Percentiles rank a stretch among this genome's conserved stretches.
These are phyloP conservation scores for Masnerella sp. DNA, from an alignment of 2,888 invertebrate genomes.

Conservation along the genomic window DNA sequence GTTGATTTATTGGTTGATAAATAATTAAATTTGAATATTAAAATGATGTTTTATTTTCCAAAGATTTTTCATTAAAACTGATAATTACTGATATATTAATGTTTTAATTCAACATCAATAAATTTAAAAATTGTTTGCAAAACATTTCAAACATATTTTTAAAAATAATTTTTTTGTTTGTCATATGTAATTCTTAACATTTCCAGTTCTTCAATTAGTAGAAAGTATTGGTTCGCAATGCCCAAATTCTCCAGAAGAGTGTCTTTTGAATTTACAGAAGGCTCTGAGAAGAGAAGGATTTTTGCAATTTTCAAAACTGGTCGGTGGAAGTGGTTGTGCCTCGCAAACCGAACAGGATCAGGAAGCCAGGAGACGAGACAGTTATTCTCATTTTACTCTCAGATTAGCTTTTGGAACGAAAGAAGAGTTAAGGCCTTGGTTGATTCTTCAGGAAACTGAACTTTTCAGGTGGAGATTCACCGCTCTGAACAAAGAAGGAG, in stretches of 20 bases:
- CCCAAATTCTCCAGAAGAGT: slow-evolving; percentile 82
- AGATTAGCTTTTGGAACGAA: slow-evolving; percentile 93
- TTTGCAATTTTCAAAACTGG: slow-evolving; percentile 82
- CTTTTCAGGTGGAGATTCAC: slow-evolving; percentile 89
- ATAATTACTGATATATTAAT: too few species aligned
- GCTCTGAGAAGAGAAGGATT: slow-evolving; percentile 85
- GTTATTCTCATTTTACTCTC: slow-evolving; percentile 95
- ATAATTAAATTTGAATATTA: too few species aligned
- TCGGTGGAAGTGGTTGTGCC: slow-evolving; percentile 80
- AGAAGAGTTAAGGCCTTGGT: slow-evolving; percentile 92
- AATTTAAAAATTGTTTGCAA: too few species aligned
- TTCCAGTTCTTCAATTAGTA: slow-evolving; percentile 84
- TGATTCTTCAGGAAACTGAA: slow-evolving; percentile 91
- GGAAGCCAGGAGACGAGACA: slow-evolving; percentile 86
- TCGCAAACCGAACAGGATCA: slow-evolving; percentile 81
- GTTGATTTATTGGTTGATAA: too few species aligned
- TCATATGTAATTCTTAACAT: not conserved
- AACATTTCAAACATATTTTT: too few species aligned
- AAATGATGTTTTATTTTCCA: too few species aligned
- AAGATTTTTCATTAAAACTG: too few species aligned
- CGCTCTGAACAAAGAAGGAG: slow-evolving; percentile 81
- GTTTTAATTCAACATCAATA: too few species aligned
- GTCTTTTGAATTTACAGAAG: slow-evolving; percentile 82
- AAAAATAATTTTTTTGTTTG: too few species aligned
- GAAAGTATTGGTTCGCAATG: slow-evolving; percentile 83